phyloP scores from a whole-genome alignment of 1,140 invertebrate genomes.

The Brachionus paranguensis region DNA sequence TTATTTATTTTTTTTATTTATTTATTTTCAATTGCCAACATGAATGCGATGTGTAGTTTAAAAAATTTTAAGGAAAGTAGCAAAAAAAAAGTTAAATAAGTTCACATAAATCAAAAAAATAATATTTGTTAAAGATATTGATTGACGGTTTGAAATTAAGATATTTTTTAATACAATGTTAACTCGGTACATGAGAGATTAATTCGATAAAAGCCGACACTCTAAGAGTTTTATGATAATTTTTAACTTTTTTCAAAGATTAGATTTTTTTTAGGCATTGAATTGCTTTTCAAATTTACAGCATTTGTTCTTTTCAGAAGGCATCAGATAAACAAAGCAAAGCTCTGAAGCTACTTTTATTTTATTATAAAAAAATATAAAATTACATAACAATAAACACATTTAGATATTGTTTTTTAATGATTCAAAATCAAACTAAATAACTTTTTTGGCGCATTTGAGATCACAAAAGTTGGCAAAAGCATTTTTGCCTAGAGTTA shows the following conservation, averaged over 20 bases:
- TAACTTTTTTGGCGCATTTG: not conserved
- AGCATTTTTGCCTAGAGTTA: not conserved
- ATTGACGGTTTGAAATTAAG: too few relatives aligned
- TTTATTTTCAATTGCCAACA: not conserved
- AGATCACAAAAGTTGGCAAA: not conserved
- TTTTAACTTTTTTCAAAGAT: not conserved
- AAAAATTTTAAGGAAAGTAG: too few relatives aligned
- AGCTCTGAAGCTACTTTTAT: not conserved
- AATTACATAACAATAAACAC: not conserved
- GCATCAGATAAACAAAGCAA: not conserved
- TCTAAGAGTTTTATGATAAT: not conserved
- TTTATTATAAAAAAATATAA: not conserved
- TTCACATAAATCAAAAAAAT: too few relatives aligned
- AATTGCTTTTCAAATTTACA: not conserved
- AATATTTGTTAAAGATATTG: too few relatives aligned
- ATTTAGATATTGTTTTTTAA: not conserved
- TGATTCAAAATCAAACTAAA: not conserved
- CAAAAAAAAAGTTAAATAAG: too few relatives aligned
- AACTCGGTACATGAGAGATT: too few relatives aligned
- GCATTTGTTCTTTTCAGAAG: not conserved
- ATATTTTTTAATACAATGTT: too few relatives aligned
- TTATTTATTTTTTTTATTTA: not conserved
- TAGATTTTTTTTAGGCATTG: not conserved
- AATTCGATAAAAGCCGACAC: too few relatives aligned
- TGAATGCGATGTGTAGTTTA: too few relatives aligned